Evolutionary conservation across 2,888 invertebrate genomes (phyloP), one percentile per base, ranked within the genome.

Genomic region (Microplitis manilae): DNA sequence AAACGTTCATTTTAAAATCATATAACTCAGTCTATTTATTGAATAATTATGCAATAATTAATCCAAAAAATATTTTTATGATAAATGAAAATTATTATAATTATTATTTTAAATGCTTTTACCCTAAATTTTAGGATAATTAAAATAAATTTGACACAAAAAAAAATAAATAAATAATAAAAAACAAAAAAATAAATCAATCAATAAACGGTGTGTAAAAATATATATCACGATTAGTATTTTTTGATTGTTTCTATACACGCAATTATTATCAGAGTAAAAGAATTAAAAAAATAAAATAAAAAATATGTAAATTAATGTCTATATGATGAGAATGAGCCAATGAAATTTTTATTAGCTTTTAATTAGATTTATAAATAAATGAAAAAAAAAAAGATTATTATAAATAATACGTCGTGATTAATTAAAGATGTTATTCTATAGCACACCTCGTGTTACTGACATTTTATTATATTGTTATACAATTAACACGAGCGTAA

Each of bases 401-500:
- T 50, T 50, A 50, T 13, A 13, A 50, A 77, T 78, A 73, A 50
- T 79, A 79, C 76, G 75, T 75, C 69, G 77, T 73, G 77, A 78
- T 77, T 73, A 68, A 77, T 78, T 69, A 39, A 62, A 61, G 41
- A 73, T 70, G 62, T 70, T 74, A 60, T 77, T 78, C 7, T 71
- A 59, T 7, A 39, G 71, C 62, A 72, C 71, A 72, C 40, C 30
- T 61, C 38, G 62, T 72, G 64, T 59, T 68, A 20, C 61, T 65
- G 50, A 77, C 80, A 50, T 82, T 80, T 76, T 77, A 70, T 59
- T 59, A n/a, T 30, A 76, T 79, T 79, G 72, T 79, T 65, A 40
- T 84, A 68, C 73, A 80, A 81, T 84, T 82, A 77, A 82, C 83
- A 81, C 74, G 79, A 82, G 83, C 80, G 76, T 81, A 78, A 78